Conservation (phyloP, 30 jellyfish, hydroid and myxozoan species). For the Aurelia aurita region DNA sequence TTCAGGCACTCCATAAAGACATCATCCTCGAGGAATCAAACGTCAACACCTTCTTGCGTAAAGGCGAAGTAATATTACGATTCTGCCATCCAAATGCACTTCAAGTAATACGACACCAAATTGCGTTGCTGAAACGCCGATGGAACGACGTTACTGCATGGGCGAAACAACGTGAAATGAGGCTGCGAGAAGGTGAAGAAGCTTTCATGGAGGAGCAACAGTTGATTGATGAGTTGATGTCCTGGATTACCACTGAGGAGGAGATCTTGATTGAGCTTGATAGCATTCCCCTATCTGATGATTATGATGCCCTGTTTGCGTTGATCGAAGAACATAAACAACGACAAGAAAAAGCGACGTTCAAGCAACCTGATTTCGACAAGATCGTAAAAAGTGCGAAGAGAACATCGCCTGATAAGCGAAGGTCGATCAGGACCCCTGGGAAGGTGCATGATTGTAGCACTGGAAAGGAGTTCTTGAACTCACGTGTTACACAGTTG, state of each 20-base stretch:
- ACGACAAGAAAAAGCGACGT: slow-evolving; percentile 75
- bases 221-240: slow-evolving; percentile 67
- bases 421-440: slow-evolving; percentile 74
- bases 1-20: slow-evolving; percentile 43
- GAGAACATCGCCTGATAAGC: slow-evolving; percentile 67
- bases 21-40: slow-evolving; percentile 72
- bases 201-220: slow-evolving; percentile 72
- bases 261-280: slow-evolving; percentile 78
- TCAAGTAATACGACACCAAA: slow-evolving; percentile 87
- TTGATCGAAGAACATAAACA: slow-evolving; percentile 79
- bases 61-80: slow-evolving; percentile 95
- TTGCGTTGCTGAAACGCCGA: slow-evolving; percentile 79
- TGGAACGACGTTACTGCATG: slow-evolving; percentile 95
- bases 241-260: slow-evolving; percentile 91
- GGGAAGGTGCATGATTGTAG: slow-evolving; percentile 63
- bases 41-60: slow-evolving; percentile 81
- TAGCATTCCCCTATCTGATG: slow-evolving; percentile 81
- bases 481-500: slow-evolving; percentile 80
- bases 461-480: slow-evolving; percentile 71
- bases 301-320: slow-evolving; percentile 69
- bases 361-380: slow-evolving; percentile 94
- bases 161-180: slow-evolving; percentile 96
- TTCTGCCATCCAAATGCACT: slow-evolving; percentile 98
- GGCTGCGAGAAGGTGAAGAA: slow-evolving; percentile 82
- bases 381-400: slow-evolving; percentile 82